Evolutionary conservation across 2,113 vertebrate genomes (phyloP), one percentile per base, ranked within the genome.

Genomic region (Elgaria multicarinata): DNA sequence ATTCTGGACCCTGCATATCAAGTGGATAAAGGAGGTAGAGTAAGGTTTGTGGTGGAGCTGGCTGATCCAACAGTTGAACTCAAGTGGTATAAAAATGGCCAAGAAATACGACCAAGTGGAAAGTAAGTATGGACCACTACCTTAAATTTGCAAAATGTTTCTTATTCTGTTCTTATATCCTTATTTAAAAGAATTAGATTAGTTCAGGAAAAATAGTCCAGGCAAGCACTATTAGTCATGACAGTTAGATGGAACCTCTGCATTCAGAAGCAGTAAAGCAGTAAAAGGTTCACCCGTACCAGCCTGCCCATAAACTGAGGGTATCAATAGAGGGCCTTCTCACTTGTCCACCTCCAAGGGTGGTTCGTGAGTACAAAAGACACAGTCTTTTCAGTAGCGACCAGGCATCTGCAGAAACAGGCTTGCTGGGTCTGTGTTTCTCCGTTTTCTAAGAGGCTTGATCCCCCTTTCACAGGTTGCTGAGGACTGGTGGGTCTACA

Each of bases 51-150:
- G 33, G 99, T 99, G 75, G 99, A 99, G n/a, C 94, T 99, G 85
- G 98, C 99, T 71, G 99, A 99, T 92, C 99, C 99, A 83, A 99
- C 98, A 14, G 96, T 99, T 89, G 99, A 99, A n/a, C 97, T 99
- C 86, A 99, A 99, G 97, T 99, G 99, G 99, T 99, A 98, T 95
- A 99, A 99, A 98, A 99, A 99, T 83, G 99, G 99, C 39, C 98
- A 99, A 93, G 99, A 99, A 96, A 99, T 99, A 93, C 97, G 99
- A 78, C 98, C 99, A 13, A 96, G 97, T 92, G 98, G 98, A 92
- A 99, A 99, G 99, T 99, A 98, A 96, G 99, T 97, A 82, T 36
- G 0, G n/a, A 53, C 90, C 91, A 85, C 12, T 24, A 0, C 58
- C 24, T 3, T 62, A 58, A 85, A 26, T 83, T 20, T 50, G n/a